Conservation (phyloP, 1,140 invertebrate species). For the Zophobas morio region DNA sequence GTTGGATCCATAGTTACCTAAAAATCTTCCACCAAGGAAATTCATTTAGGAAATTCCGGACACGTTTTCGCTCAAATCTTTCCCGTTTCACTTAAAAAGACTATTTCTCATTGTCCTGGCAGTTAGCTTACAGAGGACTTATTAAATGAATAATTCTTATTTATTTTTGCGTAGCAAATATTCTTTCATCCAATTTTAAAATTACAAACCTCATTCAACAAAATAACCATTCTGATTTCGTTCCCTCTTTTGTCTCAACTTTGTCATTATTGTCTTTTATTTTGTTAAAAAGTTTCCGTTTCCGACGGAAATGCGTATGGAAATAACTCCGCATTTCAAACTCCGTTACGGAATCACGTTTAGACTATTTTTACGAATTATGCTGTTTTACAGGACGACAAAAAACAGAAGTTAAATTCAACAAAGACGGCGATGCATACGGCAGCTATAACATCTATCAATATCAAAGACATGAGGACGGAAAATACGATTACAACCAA, state of each 20-base stretch:
- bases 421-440: slow-evolving; percentile 76
- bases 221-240: slow-evolving; percentile 1
- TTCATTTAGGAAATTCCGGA: neutral
- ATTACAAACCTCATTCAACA: neutral
- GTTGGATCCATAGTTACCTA: neutral
- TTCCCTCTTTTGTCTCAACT: slow-evolving; percentile 16
- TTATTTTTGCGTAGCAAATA: neutral
- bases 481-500: slow-evolving; percentile 73
- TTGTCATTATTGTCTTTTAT: slow-evolving; percentile 17
- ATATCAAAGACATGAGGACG: slow-evolving; percentile 73
- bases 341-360: neutral
- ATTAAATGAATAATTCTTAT: neutral
- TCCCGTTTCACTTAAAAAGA: slow-evolving; percentile 2
- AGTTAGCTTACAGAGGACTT: neutral
- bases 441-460: slow-evolving; percentile 81
- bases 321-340: slow-evolving; percentile 13
- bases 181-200: neutral
- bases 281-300: slow-evolving; percentile 16
- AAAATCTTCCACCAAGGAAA: neutral
- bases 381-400: slow-evolving; percentile 70
- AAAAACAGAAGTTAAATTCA: slow-evolving; percentile 75
- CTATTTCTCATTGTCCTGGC: neutral
- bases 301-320: neutral
- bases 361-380: slow-evolving; percentile 11
- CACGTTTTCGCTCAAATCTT: neutral